phyloP scores from a whole-genome alignment of 2,797 vertebrate species.

The Buceros bicornis region DNA sequence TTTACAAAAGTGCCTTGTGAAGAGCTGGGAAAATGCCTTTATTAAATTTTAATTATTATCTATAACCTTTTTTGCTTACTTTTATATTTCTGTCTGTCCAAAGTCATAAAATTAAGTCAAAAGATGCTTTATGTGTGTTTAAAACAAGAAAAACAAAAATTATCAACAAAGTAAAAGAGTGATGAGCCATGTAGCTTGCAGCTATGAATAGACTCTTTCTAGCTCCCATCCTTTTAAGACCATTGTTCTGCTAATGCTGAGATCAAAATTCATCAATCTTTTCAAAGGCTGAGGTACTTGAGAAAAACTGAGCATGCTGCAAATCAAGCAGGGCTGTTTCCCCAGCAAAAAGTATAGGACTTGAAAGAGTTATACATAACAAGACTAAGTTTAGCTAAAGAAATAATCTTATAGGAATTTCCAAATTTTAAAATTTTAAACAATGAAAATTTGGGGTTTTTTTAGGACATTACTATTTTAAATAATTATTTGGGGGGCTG shows the following conservation, averaged over 20 bases:
- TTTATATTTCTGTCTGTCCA: slow-evolving; percentile 1
- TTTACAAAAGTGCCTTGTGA: background rate
- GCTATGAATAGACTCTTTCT: background rate
- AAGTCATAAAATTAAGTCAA: background rate
- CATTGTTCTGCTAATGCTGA: background rate
- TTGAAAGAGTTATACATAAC: background rate
- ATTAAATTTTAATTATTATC: slow-evolving; percentile 28
- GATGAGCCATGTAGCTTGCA: background rate
- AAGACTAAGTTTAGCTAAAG: background rate
- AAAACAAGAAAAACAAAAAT: background rate
- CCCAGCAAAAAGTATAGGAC: background rate
- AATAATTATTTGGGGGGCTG: background rate
- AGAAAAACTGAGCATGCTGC: background rate
- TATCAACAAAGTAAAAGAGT: background rate
- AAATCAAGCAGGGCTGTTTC: background rate
- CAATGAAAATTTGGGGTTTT: background rate
- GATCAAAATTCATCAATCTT: background rate
- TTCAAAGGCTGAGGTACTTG: background rate
- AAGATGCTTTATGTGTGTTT: background rate
- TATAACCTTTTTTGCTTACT: background rate
- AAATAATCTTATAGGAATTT: background rate
- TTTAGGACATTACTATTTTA: background rate
- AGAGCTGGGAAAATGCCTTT: background rate
- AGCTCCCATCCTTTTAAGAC: background rate
- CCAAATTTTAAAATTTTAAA: background rate